A percentile compares a stretch with the other conserved stretches of the same genome.
Evolutionary conservation across 2,113 vertebrate species (phyloP).

Genomic region (Pristiophorus japonicus): DNA sequence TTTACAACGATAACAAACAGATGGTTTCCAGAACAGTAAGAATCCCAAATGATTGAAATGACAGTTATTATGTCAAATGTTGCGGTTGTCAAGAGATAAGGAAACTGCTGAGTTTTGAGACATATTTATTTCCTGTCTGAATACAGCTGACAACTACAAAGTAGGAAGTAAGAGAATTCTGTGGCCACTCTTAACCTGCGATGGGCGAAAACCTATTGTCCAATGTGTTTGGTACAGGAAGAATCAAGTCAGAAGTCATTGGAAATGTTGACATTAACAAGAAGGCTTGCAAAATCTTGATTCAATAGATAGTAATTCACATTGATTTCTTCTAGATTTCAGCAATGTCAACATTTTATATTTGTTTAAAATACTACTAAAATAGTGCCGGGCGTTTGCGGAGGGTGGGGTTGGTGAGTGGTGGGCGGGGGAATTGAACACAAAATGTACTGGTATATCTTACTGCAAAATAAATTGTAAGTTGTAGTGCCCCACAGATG

Average conservation of each 20-base stretch:
- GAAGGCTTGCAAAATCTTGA: neutral
- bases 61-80: conserved; percentile 24
- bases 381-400: neutral
- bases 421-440: neutral
- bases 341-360: neutral
- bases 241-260: neutral
- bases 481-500: neutral
- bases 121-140: conserved; percentile 21
- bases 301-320: neutral
- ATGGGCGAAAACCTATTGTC: conserved; percentile 15
- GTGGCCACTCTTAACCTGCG: neutral
- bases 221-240: neutral
- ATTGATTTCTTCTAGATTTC: neutral
- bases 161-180: neutral
- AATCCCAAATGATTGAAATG: conserved; percentile 14
- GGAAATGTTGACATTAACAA: neutral
- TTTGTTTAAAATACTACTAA: neutral
- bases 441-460: neutral
- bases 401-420: neutral
- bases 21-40: neutral
- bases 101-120: neutral
- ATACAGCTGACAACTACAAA: neutral
- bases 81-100: conserved; percentile 36
- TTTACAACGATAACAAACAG: conserved; percentile 23
- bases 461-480: neutral